Conservation (phyloP, 2,113 vertebrate species). For the Oceanodroma tethys region DNA sequence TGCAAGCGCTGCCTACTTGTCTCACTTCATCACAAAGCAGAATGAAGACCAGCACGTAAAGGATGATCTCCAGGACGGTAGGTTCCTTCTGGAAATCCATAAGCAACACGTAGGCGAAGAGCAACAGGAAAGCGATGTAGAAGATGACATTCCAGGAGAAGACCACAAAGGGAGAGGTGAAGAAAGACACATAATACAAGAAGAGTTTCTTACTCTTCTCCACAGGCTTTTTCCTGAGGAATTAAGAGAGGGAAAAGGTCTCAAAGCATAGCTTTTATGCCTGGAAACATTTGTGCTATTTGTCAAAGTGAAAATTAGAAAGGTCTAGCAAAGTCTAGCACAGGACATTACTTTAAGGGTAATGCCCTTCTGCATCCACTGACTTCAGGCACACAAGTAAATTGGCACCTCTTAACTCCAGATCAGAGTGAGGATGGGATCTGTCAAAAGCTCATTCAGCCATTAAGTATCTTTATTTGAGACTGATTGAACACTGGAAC, state of each 20-base stretch:
- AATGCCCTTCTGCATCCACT: background rate
- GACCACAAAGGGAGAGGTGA: constrained; percentile 88
- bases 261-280: background rate
- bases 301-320: background rate
- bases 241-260: background rate
- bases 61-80: constrained; percentile 81
- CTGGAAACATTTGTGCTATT: background rate
- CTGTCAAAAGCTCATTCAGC: background rate
- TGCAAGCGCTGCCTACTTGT: constrained; percentile 81
- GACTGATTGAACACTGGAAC: background rate
- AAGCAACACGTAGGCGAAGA: constrained; percentile 90
- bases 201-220: constrained; percentile 72
- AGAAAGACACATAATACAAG: constrained; percentile 78
- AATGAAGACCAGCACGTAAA: constrained; percentile 88
- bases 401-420: background rate
- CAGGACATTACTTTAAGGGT: background rate
- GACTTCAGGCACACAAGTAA: background rate
- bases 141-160: constrained; percentile 95
- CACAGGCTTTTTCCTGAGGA: constrained; percentile 73
- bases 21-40: constrained; percentile 93
- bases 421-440: background rate
- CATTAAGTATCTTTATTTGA: background rate
- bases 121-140: constrained; percentile 91
- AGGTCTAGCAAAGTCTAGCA: background rate
- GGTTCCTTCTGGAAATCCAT: constrained; percentile 89